A percentile compares a stretch with the other conserved stretches of the same genome.
Conservation (phyloP, 2,113 vertebrate species). For the Gracilinanus agilis region DNA sequence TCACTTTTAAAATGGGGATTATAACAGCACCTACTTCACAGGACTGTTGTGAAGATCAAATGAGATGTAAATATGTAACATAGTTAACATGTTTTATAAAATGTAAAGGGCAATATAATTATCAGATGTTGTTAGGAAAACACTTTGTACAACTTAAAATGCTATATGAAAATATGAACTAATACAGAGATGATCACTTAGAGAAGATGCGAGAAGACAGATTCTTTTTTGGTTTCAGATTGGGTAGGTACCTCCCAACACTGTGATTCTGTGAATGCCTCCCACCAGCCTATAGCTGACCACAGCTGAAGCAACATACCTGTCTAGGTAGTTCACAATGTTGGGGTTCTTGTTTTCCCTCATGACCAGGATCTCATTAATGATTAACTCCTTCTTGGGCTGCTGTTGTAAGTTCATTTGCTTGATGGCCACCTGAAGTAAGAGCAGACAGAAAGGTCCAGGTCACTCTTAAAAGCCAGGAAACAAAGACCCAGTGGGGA, state of each 20-base stretch:
- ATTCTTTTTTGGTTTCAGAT: background rate
- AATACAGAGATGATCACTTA: background rate
- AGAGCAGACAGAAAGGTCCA: constrained; percentile 50
- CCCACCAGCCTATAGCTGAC: background rate
- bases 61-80: background rate
- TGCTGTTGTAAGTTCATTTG: constrained; percentile 99
- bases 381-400: constrained; percentile 98
- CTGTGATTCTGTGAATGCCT: background rate
- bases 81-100: background rate
- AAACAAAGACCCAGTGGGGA: background rate
- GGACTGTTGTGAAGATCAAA: background rate
- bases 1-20: constrained; percentile 38
- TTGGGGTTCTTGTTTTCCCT: constrained; percentile 99
- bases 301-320: constrained; percentile 82
- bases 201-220: background rate
- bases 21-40: constrained; percentile 22
- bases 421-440: constrained; percentile 95
- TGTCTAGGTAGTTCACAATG: constrained; percentile 99
- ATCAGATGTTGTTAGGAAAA: background rate
- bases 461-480: background rate
- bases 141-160: constrained; percentile 35
- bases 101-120: constrained; percentile 32
- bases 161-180: background rate
- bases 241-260: background rate
- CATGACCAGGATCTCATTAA: constrained; percentile 99